Conservation (phyloP, 2,888 invertebrate species). For the Hanleya hanleyi region DNA sequence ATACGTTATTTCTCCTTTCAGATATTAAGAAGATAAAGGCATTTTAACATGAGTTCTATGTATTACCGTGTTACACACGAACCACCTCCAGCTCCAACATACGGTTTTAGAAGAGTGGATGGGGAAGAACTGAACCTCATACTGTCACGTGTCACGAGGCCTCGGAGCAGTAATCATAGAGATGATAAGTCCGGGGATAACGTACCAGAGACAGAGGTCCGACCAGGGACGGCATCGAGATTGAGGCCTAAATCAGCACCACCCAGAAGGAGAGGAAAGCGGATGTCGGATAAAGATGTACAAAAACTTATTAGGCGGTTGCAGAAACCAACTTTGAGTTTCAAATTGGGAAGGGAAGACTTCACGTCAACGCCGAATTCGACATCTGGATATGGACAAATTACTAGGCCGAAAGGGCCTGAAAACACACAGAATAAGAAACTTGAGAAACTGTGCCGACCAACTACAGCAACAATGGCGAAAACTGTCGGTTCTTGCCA, state of each 20-base stretch:
- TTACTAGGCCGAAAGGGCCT: background rate
- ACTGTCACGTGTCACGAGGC: background rate
- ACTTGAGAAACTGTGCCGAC: constrained; percentile 43
- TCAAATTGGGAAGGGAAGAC: background rate
- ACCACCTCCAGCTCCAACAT: background rate
- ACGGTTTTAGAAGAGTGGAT: background rate
- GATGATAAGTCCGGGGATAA: too few species aligned
- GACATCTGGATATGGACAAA: background rate
- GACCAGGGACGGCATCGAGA: background rate
- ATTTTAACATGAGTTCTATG: background rate
- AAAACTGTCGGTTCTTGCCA: constrained; percentile 45
- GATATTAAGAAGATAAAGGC: background rate
- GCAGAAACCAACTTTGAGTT: background rate
- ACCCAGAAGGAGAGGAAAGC: background rate
- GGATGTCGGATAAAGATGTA: background rate
- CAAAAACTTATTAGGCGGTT: background rate
- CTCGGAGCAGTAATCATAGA: background rate
- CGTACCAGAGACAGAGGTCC: background rate
- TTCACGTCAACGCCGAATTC: background rate
- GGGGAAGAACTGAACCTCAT: background rate
- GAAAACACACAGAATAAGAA: constrained; percentile 13
- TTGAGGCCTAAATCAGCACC: background rate
- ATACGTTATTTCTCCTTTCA: too few species aligned
- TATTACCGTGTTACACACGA: background rate
- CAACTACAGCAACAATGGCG: constrained; percentile 50